Conservation (phyloP, 92 coral and sea anemone genomes). For the Zoanthus sansibaricus region DNA sequence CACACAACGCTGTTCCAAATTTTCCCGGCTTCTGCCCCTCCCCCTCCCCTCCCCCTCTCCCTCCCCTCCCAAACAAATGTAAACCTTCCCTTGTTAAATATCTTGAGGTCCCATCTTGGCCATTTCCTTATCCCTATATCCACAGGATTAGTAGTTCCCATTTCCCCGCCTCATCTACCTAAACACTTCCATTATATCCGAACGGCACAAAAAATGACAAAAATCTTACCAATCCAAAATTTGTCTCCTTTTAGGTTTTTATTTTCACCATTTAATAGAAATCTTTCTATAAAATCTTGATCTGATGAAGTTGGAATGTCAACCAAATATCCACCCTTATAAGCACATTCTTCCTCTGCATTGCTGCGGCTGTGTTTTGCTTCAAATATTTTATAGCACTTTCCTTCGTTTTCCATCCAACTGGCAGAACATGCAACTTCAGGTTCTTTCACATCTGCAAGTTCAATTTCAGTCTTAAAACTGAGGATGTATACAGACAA, state of each 20-base stretch:
- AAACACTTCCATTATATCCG: too few relatives aligned
- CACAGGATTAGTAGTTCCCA: too few relatives aligned
- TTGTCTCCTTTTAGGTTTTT: background rate
- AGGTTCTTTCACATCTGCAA: background rate
- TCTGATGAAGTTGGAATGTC: background rate
- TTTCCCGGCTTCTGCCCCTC: too few relatives aligned
- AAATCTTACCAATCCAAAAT: constrained; percentile 36
- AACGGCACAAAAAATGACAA: background rate
- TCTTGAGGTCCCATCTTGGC: too few relatives aligned
- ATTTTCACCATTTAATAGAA: constrained; percentile 1
- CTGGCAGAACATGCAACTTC: background rate
- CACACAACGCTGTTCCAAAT: too few relatives aligned
- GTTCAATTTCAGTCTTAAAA: background rate
- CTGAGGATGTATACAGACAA: background rate
- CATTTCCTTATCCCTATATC: too few relatives aligned
- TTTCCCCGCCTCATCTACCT: too few relatives aligned
- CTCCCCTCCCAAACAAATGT: too few relatives aligned
- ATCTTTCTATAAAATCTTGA: constrained; percentile 31
- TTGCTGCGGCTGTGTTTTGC: constrained; percentile 7
- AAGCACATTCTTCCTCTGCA: constrained; percentile 6
- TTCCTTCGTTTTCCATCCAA: constrained; percentile 2
- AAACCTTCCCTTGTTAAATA: too few relatives aligned
- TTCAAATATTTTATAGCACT: constrained; percentile 7
- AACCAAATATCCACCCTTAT: background rate
- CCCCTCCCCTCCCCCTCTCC: too few relatives aligned